Base-by-base conservation (phyloP, 2,797 vertebrate genomes). In the Lithobates sylvaticus region DNA sequence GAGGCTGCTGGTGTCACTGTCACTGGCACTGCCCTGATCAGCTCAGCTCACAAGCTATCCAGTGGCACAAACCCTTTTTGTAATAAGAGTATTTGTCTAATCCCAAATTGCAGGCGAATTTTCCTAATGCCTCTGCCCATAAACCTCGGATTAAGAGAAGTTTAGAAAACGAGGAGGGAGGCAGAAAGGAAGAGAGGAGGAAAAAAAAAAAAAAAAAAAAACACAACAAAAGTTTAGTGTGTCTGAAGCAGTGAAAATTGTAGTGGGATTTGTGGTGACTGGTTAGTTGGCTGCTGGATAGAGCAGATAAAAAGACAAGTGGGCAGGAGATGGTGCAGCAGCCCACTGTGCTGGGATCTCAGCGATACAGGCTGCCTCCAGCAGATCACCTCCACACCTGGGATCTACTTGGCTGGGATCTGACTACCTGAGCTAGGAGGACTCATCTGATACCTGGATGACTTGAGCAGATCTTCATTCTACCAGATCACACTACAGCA, bases 61-160 rank as follows among this genome's bases (percentile, higher is more conserved):
- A 94, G 93, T 95, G 94, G 94, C 95, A 93, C 88, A 90, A 90
- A 94, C 90, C 93, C 94, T 95, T 94, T 94, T 92, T 95, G 93
- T 94, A 95, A 96, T 94, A 94, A 96, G 94, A 96, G 93, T 94
- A 95, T 96, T 96, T 96, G 95, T 96, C 95, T 97, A 97, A 97
- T 97, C 96, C 97, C 94, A 96, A 96, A 96, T 95, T 96, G 96
- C 94, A 92, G 94, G 93, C 92, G 95, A 95, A 94, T 96, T 95
- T 95, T 94, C 95, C 94, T 96, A 96, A 95, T 94, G 95, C 95
- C 95, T 95, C 96, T 95, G 93, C 95, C 94, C 93, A 91, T 96
- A 97, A 96, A 95, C 92, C 95, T 92, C 89, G 96, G 96, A 97
- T 96, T 97, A 96, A 93, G 94, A 93, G 91, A 92, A 89, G 93